Base-by-base conservation (phyloP, 2,888 invertebrate species). In the Parnassius mnemosyne region DNA sequence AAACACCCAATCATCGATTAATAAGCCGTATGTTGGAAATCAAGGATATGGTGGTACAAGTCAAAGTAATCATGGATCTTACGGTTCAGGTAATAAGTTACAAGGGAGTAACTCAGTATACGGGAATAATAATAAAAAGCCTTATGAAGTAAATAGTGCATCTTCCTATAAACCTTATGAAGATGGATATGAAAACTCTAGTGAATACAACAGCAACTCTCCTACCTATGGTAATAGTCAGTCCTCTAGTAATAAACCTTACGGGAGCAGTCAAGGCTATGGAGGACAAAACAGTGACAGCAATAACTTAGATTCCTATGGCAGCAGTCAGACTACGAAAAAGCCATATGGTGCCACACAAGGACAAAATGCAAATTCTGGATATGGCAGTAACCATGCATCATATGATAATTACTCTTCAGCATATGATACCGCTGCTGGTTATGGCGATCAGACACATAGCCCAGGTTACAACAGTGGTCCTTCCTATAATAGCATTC, bases 241-340 rank as follows among this genome's bases (percentile, higher is more conserved):
- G 5, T 60, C 66, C 1, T 62, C 61, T 16, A 60, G 42, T n/a
- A 50, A 59, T 16, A 59, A 50, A 46, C 61, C 63, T 11, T 55
- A 60, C 44, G 64, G 56, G 2, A 43, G 12, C 20, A 65, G 34
- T 12, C 57, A 57, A 65, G 60, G 63, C 12, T 64, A 67, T 53
- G 63, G 60, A 9, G 53, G 51, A 10, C 57, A 58, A 51, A 63
- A 11, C 43, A 47, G 53, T 44, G 60, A 47, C 34, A 60, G 52
- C 20, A 60, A 55, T 12, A 63, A 61, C 56, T 63, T 51, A n/a
- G 63, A 61, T 10, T 58, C 65, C 20, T 65, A 66, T 52, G 68
- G 67, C 1, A 68, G 54, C 9, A 65, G 66, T 43, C 67, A 66
- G 11, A 68, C 70, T n/a, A 63, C 68, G 2, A 66, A 61, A 13